These are phyloP conservation scores for Leucophenga montana DNA, from an alignment of 2,888 invertebrate genomes.

Conservation along the genomic window DNA sequence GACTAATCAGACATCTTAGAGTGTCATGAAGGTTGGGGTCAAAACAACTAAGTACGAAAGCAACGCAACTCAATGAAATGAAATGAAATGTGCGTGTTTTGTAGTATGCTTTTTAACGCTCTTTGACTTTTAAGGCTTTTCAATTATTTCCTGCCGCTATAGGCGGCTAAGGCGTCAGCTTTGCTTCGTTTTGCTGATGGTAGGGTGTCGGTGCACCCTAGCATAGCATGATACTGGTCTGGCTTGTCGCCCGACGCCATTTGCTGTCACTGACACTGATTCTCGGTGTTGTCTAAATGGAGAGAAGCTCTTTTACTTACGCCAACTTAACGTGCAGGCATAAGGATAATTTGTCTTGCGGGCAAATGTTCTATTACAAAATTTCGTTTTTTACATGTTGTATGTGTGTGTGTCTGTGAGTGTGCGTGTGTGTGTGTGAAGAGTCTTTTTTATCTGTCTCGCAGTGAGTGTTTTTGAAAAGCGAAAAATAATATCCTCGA, in stretches of 20 bases:
- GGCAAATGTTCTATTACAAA: conserved; percentile 62
- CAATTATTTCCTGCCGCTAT: conserved; percentile 22
- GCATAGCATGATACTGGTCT: conserved; percentile 42
- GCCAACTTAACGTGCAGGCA: conserved; percentile 34
- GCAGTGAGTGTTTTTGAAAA: conserved; percentile 36
- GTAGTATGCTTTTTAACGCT: conserved; percentile 30
- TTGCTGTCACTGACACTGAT: conserved; percentile 63
- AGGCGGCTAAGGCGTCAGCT: neutral
- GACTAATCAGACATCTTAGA: no score
- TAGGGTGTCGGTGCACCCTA: neutral
- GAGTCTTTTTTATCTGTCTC: conserved; percentile 3
- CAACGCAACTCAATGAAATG: conserved; percentile 13
- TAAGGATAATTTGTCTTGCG: conserved; percentile 57
- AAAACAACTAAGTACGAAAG: no score
- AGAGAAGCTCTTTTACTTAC: neutral
- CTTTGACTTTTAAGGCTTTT: conserved; percentile 30
- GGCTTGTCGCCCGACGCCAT: conserved; percentile 37
- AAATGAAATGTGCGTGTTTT: neutral
- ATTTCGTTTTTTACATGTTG: conserved; percentile 8
- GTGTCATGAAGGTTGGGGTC: no score
- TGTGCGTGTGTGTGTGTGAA: conserved; percentile 13
- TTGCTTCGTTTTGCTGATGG: neutral
- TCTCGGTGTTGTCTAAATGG: conserved; percentile 36
- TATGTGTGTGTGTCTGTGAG: neutral
- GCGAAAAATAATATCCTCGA: conserved; percentile 51